Evolutionary conservation across 2,797 vertebrate genomes (phyloP).

Genomic region (Thunnus albacares): DNA sequence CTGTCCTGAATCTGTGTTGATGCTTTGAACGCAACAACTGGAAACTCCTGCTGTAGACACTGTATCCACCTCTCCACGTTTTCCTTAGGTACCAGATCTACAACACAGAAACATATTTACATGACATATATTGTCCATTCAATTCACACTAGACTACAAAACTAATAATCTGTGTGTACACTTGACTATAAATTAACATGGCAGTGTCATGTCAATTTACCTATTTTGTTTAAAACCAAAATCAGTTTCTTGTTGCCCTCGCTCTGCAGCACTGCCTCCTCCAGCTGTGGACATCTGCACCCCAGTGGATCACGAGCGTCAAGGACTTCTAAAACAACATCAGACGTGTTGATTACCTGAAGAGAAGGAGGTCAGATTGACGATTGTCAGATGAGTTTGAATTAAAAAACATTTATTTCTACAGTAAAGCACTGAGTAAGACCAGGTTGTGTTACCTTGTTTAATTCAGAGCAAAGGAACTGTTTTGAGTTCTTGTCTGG

Average conservation of each 20-base stretch:
- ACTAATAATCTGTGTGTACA: not conserved
- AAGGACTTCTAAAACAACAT: conserved; percentile 93
- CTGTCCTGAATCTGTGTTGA: conserved; percentile 85
- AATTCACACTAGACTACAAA: not conserved
- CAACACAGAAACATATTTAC: conserved; percentile 8
- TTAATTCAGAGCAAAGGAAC: conserved; percentile 89
- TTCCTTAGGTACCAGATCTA: conserved; percentile 94
- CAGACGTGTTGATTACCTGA: conserved; percentile 93
- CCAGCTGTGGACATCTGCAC: conserved; percentile 93
- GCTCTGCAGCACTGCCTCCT: conserved; percentile 87
- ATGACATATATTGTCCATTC: not conserved
- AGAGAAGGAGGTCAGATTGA: not conserved
- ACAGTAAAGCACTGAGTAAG: not conserved
- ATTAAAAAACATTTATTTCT: not conserved
- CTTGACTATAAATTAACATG: not conserved
- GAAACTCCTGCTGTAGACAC: conserved; percentile 90
- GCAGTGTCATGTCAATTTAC: conserved; percentile 69
- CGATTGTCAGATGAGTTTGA: not conserved
- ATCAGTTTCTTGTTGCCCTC: conserved; percentile 90
- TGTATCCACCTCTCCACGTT: conserved; percentile 91
- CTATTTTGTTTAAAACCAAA: conserved; percentile 94
- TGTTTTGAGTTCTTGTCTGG: conserved; percentile 84
- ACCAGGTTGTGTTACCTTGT: conserved; percentile 85
- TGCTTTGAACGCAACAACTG: conserved; percentile 92
- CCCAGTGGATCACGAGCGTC: conserved; percentile 97